Conservation (phyloP, 2,888 invertebrate genomes). For the Ganaspis brasiliensis region DNA sequence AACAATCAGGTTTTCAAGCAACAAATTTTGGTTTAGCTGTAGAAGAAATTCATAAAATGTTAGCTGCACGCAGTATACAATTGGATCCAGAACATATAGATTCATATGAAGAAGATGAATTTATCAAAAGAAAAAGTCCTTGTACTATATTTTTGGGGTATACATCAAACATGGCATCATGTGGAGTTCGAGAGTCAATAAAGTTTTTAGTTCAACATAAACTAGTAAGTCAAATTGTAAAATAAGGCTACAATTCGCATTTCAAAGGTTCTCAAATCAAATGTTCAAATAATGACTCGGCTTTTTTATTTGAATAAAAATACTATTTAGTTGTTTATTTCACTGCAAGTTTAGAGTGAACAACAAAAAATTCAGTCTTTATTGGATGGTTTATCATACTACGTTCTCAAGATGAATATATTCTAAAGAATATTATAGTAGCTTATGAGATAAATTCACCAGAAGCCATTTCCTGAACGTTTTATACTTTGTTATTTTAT, state of each 20-base stretch:
- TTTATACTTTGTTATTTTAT: neutral
- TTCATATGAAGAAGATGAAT: slow-evolving; percentile 89
- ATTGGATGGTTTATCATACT: too few species aligned
- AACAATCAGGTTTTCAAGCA: slow-evolving; percentile 97
- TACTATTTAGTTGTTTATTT: neutral
- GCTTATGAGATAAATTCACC: too few species aligned
- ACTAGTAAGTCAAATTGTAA: slow-evolving; percentile 82
- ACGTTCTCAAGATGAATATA: too few species aligned
- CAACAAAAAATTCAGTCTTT: too few species aligned
- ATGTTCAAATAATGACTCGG: too few species aligned
- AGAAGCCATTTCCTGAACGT: too few species aligned
- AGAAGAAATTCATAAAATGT: slow-evolving; percentile 95
- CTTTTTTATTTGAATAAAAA: too few species aligned
- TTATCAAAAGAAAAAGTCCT: slow-evolving; percentile 88
- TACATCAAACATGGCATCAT: slow-evolving; percentile 98
- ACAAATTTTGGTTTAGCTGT: slow-evolving; percentile 96
- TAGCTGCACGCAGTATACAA: slow-evolving; percentile 83
- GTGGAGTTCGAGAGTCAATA: slow-evolving; percentile 95
- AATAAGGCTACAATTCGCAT: neutral
- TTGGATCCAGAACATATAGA: slow-evolving; percentile 86
- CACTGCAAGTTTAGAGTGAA: neutral
- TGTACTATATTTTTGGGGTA: slow-evolving; percentile 99
- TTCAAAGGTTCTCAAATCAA: too few species aligned
- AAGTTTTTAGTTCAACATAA: slow-evolving; percentile 92
- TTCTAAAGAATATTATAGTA: too few species aligned